Base-by-base conservation (phyloP, 2,797 vertebrate species). In the Meriones psammophilus region DNA sequence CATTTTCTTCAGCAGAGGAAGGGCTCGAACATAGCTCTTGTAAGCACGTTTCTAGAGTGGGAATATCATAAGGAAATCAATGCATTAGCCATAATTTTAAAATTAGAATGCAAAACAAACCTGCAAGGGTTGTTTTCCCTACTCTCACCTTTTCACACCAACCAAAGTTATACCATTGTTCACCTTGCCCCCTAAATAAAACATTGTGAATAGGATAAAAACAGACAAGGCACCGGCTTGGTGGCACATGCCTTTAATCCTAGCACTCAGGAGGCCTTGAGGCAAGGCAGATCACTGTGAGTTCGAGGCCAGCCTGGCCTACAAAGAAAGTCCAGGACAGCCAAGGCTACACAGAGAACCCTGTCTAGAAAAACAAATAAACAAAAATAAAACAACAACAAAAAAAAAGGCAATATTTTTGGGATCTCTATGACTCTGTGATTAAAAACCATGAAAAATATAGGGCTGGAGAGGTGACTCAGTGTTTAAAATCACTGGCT, bases 11-110 rank as follows among this genome's bases (percentile, higher is more conserved):
- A 99, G 98, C 95, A 99, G 99, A 46, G 99, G 99, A 92, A 99
- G 97, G 8, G 99, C 99, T 97, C 99, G 99, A 96, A 99, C 99
- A 6, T 99, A 99, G 98, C 99, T 99, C 98, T 99, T 99, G 98
- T 99, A 99, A 0, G 99, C 99, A 95, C 99, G 99, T 99, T 99
- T 99, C 99, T 99, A 98, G 88, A 99, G 98, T 60, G 79, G 54
- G 50, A 92, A 97, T 87, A 95, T 68, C 95, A 97, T 68, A 97
- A 96, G 77, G 1, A 14, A 39, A 96, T 92, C 58, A 92, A 54
- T 92, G 30, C 12, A 96, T 88, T 97, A 96, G 83, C 50, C 86
- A 89, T 42, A n/a, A 95, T 28, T 87, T 91, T 89, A 94, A 94
- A 77, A 83, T 80, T 50, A 58, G 80, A 97, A 92, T 76, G 62